A percentile compares a stretch with the other conserved stretches of the same genome.
Evolutionary conservation across 2,797 vertebrate genomes (phyloP).

Genomic region (Perodicticus potto): DNA sequence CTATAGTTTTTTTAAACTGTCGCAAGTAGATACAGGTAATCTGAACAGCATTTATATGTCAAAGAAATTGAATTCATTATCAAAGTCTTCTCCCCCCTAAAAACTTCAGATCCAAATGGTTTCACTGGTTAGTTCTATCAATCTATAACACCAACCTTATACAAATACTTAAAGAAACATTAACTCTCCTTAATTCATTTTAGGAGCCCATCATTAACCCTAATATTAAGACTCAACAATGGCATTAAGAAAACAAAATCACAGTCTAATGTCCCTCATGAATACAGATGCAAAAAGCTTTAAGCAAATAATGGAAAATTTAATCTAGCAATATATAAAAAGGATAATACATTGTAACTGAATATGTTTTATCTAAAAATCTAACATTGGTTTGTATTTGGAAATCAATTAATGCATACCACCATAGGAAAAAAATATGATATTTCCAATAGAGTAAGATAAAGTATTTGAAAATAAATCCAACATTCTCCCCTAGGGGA

Average conservation of each 20-base stretch:
- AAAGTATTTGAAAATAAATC: not conserved
- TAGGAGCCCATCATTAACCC: not conserved
- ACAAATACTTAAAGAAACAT: not conserved
- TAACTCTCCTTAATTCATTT: not conserved
- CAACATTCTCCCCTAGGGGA: not conserved
- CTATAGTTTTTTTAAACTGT: not conserved
- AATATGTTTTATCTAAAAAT: not conserved
- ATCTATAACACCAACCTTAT: not conserved
- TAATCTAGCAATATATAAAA: not conserved
- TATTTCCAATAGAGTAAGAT: not conserved
- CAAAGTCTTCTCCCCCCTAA: not conserved
- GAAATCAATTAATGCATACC: not conserved
- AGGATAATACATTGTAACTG: not conserved
- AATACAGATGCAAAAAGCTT: not conserved
- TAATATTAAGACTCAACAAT: not conserved
- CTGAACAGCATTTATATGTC: not conserved
- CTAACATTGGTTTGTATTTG: not conserved
- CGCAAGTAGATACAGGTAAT: not conserved
- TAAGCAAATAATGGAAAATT: not conserved
- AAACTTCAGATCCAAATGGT: not conserved
- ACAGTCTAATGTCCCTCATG: not conserved
- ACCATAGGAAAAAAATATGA: not conserved
- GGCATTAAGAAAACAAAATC: not conserved
- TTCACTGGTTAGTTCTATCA: not conserved
- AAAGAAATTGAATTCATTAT: not conserved